Base-by-base conservation (phyloP, 2,888 invertebrate genomes). In the Balanococcus diminutus region DNA sequence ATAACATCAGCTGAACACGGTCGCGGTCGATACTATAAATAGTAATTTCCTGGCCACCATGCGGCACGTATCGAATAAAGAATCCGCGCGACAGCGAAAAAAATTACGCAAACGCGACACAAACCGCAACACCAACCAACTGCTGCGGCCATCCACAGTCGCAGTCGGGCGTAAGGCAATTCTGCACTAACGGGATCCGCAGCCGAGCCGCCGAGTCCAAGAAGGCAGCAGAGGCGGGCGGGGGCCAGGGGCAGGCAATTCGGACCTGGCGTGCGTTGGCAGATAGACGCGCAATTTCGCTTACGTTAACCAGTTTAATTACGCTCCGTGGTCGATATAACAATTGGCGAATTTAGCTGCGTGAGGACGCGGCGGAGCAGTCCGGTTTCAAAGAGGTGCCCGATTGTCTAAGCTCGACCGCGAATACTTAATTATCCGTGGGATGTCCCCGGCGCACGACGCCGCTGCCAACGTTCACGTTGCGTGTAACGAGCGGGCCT, bases 321-420 rank as follows among this genome's bases (percentile, higher is more conserved):
- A 67, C n/a, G n/a, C 28, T 67, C 67, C 28, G 28, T 51, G 51
- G 51, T 56, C 56, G 56, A 56, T 56, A 14, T 31, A 67, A 67
- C 67, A 67, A 67, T 67, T 28, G 67, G 28, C 67, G 25, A 28
- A 67, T 56, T 22, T 56, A 56, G 22, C n/a, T n/a, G 4, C 56
- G 42, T 11, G 42, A 6, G 1, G 19, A 11, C 36, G 75, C 3
- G 19, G 31, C 16, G 19, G 5, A 19, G 75, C 14, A 9, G 8
- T 36, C 36, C 36, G 36, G 56, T 56, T n/a, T 56, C 6, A 56
- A 56, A 14, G 4, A 79, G 75, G 75, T 79, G 75, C 75, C 75
- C 75, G 75, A 79, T 79, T 79, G 75, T 79, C 75, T 79, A 36
- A 36, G 31, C 36, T 32, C 75, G 36, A 79, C 75, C 75, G 75